Base-by-base conservation (phyloP, 1,140 invertebrate species). In the Megalopta genalis region DNA sequence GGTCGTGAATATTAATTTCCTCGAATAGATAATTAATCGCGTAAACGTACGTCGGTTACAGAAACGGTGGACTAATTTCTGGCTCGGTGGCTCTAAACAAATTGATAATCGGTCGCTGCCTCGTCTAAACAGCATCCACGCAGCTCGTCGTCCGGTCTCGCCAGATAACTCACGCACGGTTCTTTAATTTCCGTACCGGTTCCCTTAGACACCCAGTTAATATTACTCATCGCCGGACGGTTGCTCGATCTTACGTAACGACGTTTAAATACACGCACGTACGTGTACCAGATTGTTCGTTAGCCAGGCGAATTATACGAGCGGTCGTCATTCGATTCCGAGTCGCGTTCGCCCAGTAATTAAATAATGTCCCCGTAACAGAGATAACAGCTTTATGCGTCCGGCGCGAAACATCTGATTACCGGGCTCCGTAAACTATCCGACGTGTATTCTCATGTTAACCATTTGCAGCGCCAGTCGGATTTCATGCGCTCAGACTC, bases 151-250 rank as follows among this genome's bases (percentile, higher is more conserved):
- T 3, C 37, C 12, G 46, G 37, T 59, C 69, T n/a, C 27, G n/a
- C n/a, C 1, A 9, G 16, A 46, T 16, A n/a, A 54, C 16, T 54
- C 52, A 0, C 21, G 25, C 23, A 23, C 23, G 5, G 39, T 0
- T 64, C 23, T 72, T n/a, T 64, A 67, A 73, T 63, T 54, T 49
- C 25, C 60, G 49, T 46, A 81, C 79, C 79, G 80, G 75, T 81
- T 78, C 68, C 46, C 66, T 77, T 68, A 52, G 59, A 68, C 57
- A 81, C n/a, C n/a, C n/a, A n/a, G n/a, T n/a, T n/a, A n/a, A n/a
- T n/a, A 81, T 81, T 81, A 66, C 63, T 62, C 60, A 12, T 42
- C 9, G 42, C 42, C 9, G 42, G 42, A 42, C 16, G 23, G 42
- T 67, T 54, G n/a, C 46, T 8, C 16, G 3, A 16, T 57, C 59